Percentiles rank a stretch among this genome's conserved stretches.
Conservation (phyloP, 2,888 invertebrate genomes). For the Trissolcus brochymenae region DNA sequence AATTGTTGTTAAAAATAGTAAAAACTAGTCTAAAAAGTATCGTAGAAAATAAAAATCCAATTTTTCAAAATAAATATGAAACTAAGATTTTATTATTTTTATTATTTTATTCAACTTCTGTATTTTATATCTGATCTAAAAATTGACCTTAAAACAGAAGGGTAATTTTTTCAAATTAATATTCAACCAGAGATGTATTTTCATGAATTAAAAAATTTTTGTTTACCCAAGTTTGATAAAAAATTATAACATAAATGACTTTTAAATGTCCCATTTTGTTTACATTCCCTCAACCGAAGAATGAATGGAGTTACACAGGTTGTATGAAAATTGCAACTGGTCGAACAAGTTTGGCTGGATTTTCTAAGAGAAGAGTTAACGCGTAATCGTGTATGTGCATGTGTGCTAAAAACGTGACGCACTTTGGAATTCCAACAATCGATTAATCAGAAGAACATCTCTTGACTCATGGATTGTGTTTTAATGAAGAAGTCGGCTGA, state of each 20-base stretch:
- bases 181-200: too few species aligned
- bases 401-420: conserved; percentile 18
- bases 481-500: conserved; percentile 13
- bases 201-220: too few species aligned
- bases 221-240: too few species aligned
- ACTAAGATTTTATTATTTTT: too few species aligned
- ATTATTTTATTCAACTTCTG: too few species aligned
- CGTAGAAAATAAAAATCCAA: neutral
- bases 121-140: too few species aligned
- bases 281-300: too few species aligned
- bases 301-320: too few species aligned
- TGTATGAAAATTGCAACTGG: conserved; percentile 5
- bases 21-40: too few species aligned
- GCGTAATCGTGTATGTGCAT: neutral
- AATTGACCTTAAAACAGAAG: too few species aligned
- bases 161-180: too few species aligned
- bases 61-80: neutral
- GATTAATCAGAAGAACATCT: conserved; percentile 18
- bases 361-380: neutral
- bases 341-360: conserved; percentile 12
- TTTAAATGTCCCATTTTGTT: neutral
- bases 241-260: neutral
- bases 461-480: neutral
- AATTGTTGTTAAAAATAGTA: too few species aligned
- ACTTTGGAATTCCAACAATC: conserved; percentile 20